These are phyloP conservation scores for Holacanthus passer DNA, from an alignment of 2,113 vertebrate species.

Conservation along the genomic window DNA sequence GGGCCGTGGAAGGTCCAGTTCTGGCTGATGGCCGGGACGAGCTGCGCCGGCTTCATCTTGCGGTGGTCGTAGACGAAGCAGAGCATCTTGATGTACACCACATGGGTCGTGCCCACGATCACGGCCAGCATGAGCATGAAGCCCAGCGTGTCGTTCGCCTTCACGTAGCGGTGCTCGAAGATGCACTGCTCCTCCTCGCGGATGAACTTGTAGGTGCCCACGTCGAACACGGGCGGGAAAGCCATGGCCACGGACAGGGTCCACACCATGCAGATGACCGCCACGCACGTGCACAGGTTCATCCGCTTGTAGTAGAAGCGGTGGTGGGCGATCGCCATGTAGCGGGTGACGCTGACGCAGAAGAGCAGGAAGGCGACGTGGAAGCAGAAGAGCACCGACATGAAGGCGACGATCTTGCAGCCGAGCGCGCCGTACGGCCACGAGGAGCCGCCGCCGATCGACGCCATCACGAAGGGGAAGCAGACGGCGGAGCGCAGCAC, in stretches of 20 bases:
- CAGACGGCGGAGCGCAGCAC: conserved; percentile 92
- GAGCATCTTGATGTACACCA: conserved; percentile 94
- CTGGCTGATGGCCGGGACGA: conserved; percentile 96
- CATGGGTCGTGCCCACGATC: conserved; percentile 92
- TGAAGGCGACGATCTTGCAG: conserved; percentile 95
- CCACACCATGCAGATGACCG: conserved; percentile 95
- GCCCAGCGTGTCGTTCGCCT: conserved; percentile 94
- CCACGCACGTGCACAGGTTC: conserved; percentile 93
- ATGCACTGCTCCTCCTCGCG: conserved; percentile 95
- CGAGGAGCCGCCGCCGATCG: conserved; percentile 88
- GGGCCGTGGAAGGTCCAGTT: conserved; percentile 99
- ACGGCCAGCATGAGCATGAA: conserved; percentile 95
- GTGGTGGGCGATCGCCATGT: conserved; percentile 98
- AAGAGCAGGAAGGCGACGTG: conserved; percentile 96
- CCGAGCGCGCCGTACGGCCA: conserved; percentile 90
- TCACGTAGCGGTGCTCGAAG: conserved; percentile 95
- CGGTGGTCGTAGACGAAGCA: conserved; percentile 97
- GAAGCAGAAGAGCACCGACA: conserved; percentile 96
- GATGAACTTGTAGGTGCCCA: conserved; percentile 93
- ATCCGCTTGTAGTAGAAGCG: conserved; percentile 95
- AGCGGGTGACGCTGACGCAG: conserved; percentile 95
- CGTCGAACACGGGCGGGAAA: conserved; percentile 94
- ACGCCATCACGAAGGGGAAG: conserved; percentile 95
- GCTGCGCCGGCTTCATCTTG: conserved; percentile 97
- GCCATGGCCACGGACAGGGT: conserved; percentile 96